Evolutionary conservation across 2,888 invertebrate species (phyloP).

Genomic region (Chloroclysta siterata): DNA sequence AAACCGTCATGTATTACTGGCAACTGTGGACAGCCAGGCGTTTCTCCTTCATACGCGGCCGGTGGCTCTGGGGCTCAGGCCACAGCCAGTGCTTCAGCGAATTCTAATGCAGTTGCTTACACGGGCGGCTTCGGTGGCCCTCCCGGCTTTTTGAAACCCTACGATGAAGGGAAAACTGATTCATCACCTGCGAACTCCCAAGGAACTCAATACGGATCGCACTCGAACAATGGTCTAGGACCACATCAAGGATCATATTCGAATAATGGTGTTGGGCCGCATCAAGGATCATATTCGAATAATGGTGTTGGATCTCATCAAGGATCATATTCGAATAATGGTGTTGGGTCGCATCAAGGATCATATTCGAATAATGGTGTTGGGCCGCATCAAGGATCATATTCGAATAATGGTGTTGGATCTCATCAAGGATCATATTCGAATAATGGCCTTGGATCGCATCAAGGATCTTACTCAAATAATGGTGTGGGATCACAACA

Average conservation of each 20-base stretch:
- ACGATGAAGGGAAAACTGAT: slow-evolving; percentile 60
- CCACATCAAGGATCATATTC: slow-evolving; percentile 16
- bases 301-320: slow-evolving; percentile 17
- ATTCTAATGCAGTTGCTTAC: slow-evolving; percentile 52
- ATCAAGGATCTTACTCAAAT: slow-evolving; percentile 6
- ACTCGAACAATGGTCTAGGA: slow-evolving; percentile 20
- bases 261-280: slow-evolving; percentile 15
- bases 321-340: slow-evolving; percentile 2
- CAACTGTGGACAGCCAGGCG: slow-evolving; percentile 16
- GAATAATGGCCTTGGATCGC: slow-evolving; percentile 17
- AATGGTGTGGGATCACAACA: slow-evolving; percentile 20
- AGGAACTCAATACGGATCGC: slow-evolving; percentile 35
- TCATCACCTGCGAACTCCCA: slow-evolving; percentile 28
- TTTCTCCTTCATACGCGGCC: slow-evolving; percentile 19
- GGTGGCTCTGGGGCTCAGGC: slow-evolving; percentile 27
- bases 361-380: slow-evolving; percentile 22
- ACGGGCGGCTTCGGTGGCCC: slow-evolving; percentile 77
- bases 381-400: slow-evolving; percentile 4
- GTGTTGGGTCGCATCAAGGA: slow-evolving; percentile 13
- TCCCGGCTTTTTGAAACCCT: slow-evolving; percentile 71
- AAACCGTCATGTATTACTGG: slow-evolving; percentile 26
- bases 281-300: slow-evolving; percentile 20
- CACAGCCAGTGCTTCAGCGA: slow-evolving; percentile 32
- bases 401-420: slow-evolving; percentile 3
- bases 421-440: slow-evolving; percentile 17